Evolutionary conservation across 2,113 vertebrate genomes (phyloP), one percentile per base, ranked within the genome.

Genomic region (Dolichallabes microphthalmus): DNA sequence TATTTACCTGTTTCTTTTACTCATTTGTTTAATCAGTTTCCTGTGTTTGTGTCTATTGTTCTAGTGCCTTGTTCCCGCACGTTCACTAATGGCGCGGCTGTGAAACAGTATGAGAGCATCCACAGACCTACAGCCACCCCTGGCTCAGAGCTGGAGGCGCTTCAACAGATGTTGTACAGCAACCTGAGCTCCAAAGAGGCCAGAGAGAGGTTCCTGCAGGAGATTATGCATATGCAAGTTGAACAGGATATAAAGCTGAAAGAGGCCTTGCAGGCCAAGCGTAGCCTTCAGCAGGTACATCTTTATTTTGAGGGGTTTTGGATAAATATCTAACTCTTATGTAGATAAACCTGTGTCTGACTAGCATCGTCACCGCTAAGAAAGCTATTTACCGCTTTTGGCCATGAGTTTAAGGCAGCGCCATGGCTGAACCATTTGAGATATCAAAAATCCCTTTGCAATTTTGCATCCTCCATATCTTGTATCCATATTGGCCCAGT

Each of bases 191-290:
- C 95, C 35, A 97, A 95, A 93, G 98, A 99, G 93, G 95, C 97
- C 87, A 95, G 98, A 92, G 97, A 99, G 90, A 98, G 96, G 91
- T 95, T 99, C 91, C 95, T 99, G 85, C 98, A 99, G 53, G 98
- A 98, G 92, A 96, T 99, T 45, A 94, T 98, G 76, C 96, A 96
- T 89, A 97, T 99, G 96, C 92, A 96, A 15, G 96, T 98, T 85
- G 98, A 98, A 91, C 98, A 99, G 90, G 98, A 98, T 88, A 98
- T 99, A 88, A 98, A 97, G 90, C 94, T 99, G 27, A 95, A 94
- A 0, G 94, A 95, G 0, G 97, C 98, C n/a, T 91, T 98, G 87
- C 97, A 99, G 91, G 97, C 97, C 86, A 98, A 98, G 87, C 95
- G 96, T 84, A 97, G 95, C 88, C 95, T 99, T 10, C 98, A 99